phyloP scores from a whole-genome alignment of 2,113 vertebrate species.

The Ptilonorhynchus violaceus region DNA sequence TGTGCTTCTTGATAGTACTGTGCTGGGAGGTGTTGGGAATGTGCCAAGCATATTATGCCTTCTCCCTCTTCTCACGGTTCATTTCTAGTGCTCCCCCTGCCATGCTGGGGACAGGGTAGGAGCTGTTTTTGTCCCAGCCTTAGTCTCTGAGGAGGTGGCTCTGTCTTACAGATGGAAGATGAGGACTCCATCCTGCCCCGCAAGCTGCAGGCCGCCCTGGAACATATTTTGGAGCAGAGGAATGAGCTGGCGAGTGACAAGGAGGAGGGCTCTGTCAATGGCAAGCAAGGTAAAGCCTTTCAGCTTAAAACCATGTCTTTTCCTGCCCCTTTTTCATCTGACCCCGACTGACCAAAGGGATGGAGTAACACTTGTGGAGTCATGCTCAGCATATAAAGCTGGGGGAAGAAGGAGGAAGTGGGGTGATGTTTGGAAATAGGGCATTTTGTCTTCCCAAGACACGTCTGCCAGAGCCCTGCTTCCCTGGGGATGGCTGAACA shows the following conservation, averaged over 20 bases:
- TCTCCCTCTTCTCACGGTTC: background rate
- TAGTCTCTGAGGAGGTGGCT: background rate
- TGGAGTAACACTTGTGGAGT: background rate
- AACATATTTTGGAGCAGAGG: constrained; percentile 91
- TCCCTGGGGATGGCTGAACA: background rate
- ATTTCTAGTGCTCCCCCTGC: background rate
- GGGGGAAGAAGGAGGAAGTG: background rate
- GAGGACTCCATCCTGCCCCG: constrained; percentile 94
- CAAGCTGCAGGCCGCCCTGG: constrained; percentile 91
- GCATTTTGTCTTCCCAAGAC: background rate
- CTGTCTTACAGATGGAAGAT: constrained; percentile 86
- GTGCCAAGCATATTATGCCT: background rate
- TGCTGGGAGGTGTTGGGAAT: background rate
- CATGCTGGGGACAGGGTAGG: background rate
- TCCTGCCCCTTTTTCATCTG: background rate
- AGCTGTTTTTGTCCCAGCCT: accelerated
- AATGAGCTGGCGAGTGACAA: constrained; percentile 85
- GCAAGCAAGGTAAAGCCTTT: constrained; percentile 70
- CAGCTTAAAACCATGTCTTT: background rate
- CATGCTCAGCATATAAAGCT: background rate
- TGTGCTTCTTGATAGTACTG: background rate
- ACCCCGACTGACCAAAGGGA: background rate
- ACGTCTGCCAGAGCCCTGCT: background rate
- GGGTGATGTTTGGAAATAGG: background rate
- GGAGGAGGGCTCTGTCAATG: constrained; percentile 73